Conservation (phyloP, 2,797 vertebrate species). For the Tarsius wallacei region DNA sequence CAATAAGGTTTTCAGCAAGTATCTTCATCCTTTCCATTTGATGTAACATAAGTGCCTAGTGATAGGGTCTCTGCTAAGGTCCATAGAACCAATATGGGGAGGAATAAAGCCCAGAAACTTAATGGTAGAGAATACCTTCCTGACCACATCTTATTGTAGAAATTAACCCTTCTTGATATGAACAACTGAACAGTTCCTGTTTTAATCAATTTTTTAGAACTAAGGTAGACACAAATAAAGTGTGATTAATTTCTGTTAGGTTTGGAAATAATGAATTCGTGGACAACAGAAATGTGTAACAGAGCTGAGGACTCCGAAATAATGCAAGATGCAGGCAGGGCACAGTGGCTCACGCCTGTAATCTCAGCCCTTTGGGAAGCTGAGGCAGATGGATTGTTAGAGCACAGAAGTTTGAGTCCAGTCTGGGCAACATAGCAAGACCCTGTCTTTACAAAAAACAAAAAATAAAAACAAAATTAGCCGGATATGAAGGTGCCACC, state of each 20-base stretch:
- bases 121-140: neutral
- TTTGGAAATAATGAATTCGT: constrained; percentile 65
- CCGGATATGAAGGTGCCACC: too few species aligned
- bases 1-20: neutral
- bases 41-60: neutral
- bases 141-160: neutral
- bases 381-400: too few species aligned
- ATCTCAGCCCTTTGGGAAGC: too few species aligned
- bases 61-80: neutral
- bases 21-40: neutral
- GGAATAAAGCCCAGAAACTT: neutral
- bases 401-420: too few species aligned
- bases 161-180: constrained; percentile 22
- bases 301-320: constrained; percentile 51
- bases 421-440: too few species aligned
- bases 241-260: constrained; percentile 35
- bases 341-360: too few species aligned
- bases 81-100: neutral
- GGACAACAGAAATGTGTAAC: neutral
- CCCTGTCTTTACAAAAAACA: too few species aligned
- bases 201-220: constrained; percentile 22
- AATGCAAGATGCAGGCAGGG: constrained; percentile 3
- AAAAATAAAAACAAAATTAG: too few species aligned
- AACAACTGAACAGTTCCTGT: neutral
- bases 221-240: neutral